Base-by-base conservation (phyloP, 2,113 vertebrate species). In the Urocynchramus pylzowi region DNA sequence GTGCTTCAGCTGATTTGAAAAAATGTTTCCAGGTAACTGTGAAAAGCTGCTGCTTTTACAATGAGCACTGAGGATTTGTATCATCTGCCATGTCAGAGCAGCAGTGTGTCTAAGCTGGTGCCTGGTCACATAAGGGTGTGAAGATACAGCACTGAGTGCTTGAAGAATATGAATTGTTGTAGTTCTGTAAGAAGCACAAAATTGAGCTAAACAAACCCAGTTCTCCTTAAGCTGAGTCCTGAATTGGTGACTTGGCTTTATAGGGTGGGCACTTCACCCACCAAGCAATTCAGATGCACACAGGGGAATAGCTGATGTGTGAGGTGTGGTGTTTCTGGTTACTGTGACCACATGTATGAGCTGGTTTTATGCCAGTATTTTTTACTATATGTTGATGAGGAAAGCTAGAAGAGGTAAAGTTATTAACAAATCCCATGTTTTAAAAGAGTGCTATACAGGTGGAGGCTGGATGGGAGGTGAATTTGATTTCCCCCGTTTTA, bases 11-110 rank as follows among this genome's bases (percentile, higher is more conserved):
- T 82, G 47, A 44, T 81, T 57, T 74, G 71, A 84, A 92, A 56
- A 33, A 42, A 28, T 18, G 35, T 92, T 92, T 90, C 68, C 91
- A 90, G 93, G 86, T 87, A 89, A 75, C 94, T 63, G 59, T 70
- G 69, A 31, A 54, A 86, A 93, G 56, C 87, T 78, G 60, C 54
- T 84, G 90, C 15, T 93, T 95, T 77, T 54, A 70, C 82, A 83
- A 6, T 52, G 79, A 88, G 82, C 79, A 3, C 60, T 74, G 92
- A 90, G 91, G 71, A 44, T 91, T 93, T 47, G 44, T 68, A 24
- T 30, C 2, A 1, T 44, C 33, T 95, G 64, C 42, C 5, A 0
- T 63, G 60, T 86, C 70, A 41, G 37, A 75, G 65, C 74, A 47
- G 78, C 70, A 7, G 16, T 17, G 15, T 16, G 20, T 44, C 67